Evolutionary conservation across 1,140 invertebrate genomes (phyloP), one percentile per base, ranked within the genome.

Genomic region (Drosophila mojavensis): DNA sequence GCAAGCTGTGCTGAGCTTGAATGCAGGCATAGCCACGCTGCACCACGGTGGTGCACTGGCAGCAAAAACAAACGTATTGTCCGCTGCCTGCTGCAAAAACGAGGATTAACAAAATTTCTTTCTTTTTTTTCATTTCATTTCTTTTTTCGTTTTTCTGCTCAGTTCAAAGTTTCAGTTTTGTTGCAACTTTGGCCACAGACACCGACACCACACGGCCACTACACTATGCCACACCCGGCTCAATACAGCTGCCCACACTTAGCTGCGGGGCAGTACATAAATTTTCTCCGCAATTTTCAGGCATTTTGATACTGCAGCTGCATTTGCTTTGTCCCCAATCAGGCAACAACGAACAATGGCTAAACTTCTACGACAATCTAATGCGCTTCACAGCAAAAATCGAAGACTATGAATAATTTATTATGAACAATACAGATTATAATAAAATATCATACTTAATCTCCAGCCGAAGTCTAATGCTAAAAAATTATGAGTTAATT

Each of bases 11-110:
- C 82, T 50, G 79, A 60, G 33, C 33, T 33, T 33, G 58, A 51
- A 69, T 55, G 62, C 71, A 43, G 58, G 59, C 36, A 20, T 47
- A 36, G 62, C 43, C 28, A 30, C 5, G 28, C 4, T 30, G 39
- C 58, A 56, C 43, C 28, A 30, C 5, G 3, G 28, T 30, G 39
- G 63, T 36, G 28, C 69, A 61, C 47, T 48, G 45, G 41, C 60
- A 78, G 69, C 81, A 88, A 86, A 88, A 81, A 79, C 79, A 86
- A 86, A 74, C 83, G 83, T 83, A 88, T 88, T 86, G 82, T 86
- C 72, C 68, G 51, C 63, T 71, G 41, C 20, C 24, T 41, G 51
- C 72, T 56, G 62, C 26, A 71, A 66, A 77, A 79, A 75, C 59
- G 50, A 71, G 63, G 72, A 73, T 61, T 65, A 82, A 82, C 54